Evolutionary conservation across 2,888 invertebrate genomes (phyloP).

Genomic region (Julus scanicus): DNA sequence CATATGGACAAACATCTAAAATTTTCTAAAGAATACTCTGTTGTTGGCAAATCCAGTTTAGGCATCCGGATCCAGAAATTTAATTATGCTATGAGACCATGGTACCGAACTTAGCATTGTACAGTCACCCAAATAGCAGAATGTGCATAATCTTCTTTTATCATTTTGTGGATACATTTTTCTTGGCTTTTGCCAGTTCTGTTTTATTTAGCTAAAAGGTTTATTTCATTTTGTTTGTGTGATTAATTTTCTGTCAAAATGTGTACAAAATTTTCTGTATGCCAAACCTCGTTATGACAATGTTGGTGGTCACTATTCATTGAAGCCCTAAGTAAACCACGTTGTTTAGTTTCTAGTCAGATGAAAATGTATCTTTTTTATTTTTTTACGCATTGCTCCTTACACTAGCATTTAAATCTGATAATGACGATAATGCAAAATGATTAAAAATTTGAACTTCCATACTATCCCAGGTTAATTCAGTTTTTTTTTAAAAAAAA

Average conservation of each 20-base stretch:
- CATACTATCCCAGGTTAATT: conserved; percentile 14
- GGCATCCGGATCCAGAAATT: not conserved
- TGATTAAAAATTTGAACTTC: not conserved
- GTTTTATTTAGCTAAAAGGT: not conserved
- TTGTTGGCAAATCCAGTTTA: not conserved
- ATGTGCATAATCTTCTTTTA: not conserved
- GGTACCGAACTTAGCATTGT: not conserved
- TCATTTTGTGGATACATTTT: not conserved
- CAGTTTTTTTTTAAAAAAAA: not conserved
- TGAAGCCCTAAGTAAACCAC: conserved; percentile 6
- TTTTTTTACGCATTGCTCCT: not conserved
- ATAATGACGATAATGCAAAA: conserved; percentile 13
- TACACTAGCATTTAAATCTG: not conserved
- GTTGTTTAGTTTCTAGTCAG: conserved; percentile 40
- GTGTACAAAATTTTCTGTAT: conserved; percentile 2
- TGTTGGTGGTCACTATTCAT: conserved; percentile 31
- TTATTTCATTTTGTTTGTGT: not conserved
- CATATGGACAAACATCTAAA: too few relatives aligned
- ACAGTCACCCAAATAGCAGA: not conserved
- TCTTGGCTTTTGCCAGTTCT: not conserved
- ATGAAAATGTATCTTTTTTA: not conserved
- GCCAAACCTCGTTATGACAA: conserved; percentile 28
- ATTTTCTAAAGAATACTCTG: too few relatives aligned
- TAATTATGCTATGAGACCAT: not conserved
- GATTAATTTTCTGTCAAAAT: not conserved